phyloP scores from a whole-genome alignment of 2,888 invertebrate species.

The Dermolepida albohirtum region DNA sequence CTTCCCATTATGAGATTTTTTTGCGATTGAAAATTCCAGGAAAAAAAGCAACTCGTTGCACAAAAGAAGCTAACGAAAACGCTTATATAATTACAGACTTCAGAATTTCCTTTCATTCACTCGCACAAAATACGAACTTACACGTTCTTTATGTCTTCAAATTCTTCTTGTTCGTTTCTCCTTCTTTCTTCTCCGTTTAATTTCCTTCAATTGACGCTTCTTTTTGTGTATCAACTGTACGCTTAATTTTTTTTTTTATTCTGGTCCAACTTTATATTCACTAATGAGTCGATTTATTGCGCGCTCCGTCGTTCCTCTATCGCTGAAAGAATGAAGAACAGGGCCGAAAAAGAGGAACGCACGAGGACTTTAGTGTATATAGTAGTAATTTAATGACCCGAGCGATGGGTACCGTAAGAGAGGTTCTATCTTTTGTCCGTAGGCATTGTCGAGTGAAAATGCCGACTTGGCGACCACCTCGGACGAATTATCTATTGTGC shows the following conservation, averaged over 20 bases:
- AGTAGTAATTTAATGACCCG: conserved; percentile 32
- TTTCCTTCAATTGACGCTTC: conserved; percentile 21
- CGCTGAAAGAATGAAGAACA: conserved; percentile 18
- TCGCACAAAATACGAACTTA: conserved; percentile 28
- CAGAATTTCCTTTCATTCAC: conserved; percentile 16
- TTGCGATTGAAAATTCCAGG: conserved; percentile 23
- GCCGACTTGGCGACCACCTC: conserved; percentile 31
- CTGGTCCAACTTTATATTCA: conserved; percentile 27
- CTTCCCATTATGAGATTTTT: conserved; percentile 19
- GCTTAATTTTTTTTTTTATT: conserved; percentile 15
- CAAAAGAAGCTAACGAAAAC: conserved; percentile 31
- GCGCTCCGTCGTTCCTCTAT: conserved; percentile 18
- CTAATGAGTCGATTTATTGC: conserved; percentile 39
- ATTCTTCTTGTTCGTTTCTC: conserved; percentile 1
- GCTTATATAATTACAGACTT: conserved; percentile 29
- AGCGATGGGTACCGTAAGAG: conserved; percentile 30
- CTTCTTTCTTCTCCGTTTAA: conserved; percentile 15
- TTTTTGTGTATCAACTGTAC: conserved; percentile 6
- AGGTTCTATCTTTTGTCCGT: conserved; percentile 30
- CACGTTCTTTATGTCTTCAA: conserved; percentile 14
- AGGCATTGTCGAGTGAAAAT: conserved; percentile 16
- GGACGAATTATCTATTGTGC: conserved; percentile 34
- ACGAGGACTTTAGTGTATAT: neutral
- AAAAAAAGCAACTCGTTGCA: conserved; percentile 22
- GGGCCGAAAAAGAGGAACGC: conserved; percentile 20